Base-by-base conservation (phyloP, 35 echinoderm and acorn worm genomes). In the Apostichopus japonicus region DNA sequence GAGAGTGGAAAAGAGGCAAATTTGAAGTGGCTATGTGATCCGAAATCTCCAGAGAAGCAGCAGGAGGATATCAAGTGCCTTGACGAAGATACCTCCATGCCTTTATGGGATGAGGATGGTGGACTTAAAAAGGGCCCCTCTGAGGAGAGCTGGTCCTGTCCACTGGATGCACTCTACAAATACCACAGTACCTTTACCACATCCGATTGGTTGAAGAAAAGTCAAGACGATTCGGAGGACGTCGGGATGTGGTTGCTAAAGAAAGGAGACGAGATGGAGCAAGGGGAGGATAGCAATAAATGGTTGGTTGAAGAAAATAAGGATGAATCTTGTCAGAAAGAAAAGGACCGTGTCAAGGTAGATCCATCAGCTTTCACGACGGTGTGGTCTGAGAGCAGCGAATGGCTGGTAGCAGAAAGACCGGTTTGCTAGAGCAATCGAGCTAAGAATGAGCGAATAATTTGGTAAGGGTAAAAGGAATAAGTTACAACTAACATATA, bases 221-320 rank as follows among this genome's bases (percentile, higher is more conserved):
- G 61, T 23, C 14, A 72, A 51, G 24, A 51, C 10, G 33, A 89
- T 13, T 10, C n/a, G 11, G 54, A 24, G 22, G 81, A 84, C 57
- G 8, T 2, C 5, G 81, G 23, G 6, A 58, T 73, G 5, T 71
- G 86, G 86, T 17, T 89, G 62, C 24, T 72, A 6, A 72, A 89
- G 59, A 84, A 84, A 58, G 71, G 71, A 75, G 71, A 75, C 6
- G 22, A 17, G 8, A 84, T 21, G 6, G 81, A 53, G 21, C 23
- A 53, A 7, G 10, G 33, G 14, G 62, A 63, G n/a, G 86, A 89
- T 54, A 72, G 59, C 62, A 89, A 89, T 73, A 89, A 89, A 54
- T 72, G 86, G 86, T 54, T 89, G 10, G 86, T 89, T 72, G 61
- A 89, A 27, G 86, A 89, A 73, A 51, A 16, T 0, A 89, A 72